Base-by-base conservation (phyloP, 2,797 vertebrate species). In the Melanotaenia maccullochi region DNA sequence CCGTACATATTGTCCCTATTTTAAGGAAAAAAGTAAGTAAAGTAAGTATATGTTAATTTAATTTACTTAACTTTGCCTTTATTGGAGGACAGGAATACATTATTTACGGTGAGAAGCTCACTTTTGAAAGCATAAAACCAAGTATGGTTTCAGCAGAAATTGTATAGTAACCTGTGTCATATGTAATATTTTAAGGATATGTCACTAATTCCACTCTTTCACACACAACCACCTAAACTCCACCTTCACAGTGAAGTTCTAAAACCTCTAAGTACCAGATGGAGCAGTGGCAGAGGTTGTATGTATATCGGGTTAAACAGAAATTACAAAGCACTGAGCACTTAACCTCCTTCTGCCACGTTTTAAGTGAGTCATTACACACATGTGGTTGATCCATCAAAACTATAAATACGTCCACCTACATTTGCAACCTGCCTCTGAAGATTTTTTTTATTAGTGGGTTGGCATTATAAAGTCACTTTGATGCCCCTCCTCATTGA, bases 381-480 rank as follows among this genome's bases (percentile, higher is more conserved):
- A 72, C 79, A 74, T 83, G 73, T 79, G 86, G 68, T 88, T 38
- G 47, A 83, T 86, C 71, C 83, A 89, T 87, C 79, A 83, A 70
- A 57, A 64, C 68, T 75, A 68, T 80, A 84, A 90, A 89, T 75
- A 84, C 2, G 16, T 52, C 49, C 6, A 57, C 71, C 73, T 82
- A 89, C 81, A 79, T 92, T 90, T 89, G 79, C 60, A 22, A 20
- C 70, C 33, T 81, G 51, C 60, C 73, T 87, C 86, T 87, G 82
- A 90, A 85, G 73, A 51, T 32, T 83, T 82, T 72, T 82, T 90
- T 88, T 89, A 85, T 79, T 85, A 56, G 71, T 70, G 65, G 76
- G 69, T 75, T 88, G 88, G 81, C 88, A 89, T 90, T 90, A 87
- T 83, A 82, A 89, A 89, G 59, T 76, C 60, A 65, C 84, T 87